Conservation (phyloP, 2,888 invertebrate species). For the Calliopum simillimum region DNA sequence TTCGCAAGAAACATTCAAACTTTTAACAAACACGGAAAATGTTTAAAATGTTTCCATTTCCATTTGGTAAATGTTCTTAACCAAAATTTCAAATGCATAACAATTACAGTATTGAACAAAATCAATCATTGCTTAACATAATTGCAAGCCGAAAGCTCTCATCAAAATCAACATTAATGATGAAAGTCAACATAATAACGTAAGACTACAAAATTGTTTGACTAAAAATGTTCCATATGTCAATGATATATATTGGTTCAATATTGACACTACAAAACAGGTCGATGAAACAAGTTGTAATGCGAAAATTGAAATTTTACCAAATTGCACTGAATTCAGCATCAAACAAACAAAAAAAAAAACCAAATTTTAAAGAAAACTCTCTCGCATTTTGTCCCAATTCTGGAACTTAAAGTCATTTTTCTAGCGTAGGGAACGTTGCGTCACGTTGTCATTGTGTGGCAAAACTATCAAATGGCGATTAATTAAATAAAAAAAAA, state of each 20-base stretch:
- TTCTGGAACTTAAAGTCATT: neutral
- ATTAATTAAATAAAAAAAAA: conserved; percentile 57
- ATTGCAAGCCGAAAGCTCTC: neutral
- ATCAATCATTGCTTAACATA: conserved; percentile 11
- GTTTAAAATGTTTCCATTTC: too few species aligned
- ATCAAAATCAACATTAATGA: conserved; percentile 1
- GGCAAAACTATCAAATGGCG: conserved; percentile 44
- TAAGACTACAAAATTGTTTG: conserved; percentile 1
- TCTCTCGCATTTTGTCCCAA: neutral
- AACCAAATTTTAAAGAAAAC: neutral
- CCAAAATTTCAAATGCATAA: too few species aligned
- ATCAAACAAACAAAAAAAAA: neutral
- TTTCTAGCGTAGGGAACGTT: neutral
- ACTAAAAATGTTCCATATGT: conserved; percentile 11
- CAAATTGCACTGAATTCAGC: conserved; percentile 28
- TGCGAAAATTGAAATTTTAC: conserved; percentile 15
- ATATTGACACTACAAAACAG: neutral
- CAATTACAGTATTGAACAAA: too few species aligned
- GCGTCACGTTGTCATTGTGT: conserved; percentile 2
- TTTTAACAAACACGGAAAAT: too few species aligned
- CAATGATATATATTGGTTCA: conserved; percentile 3
- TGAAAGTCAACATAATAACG: conserved; percentile 7
- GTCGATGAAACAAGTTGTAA: neutral
- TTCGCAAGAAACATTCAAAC: too few species aligned
- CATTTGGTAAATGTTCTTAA: too few species aligned